A percentile compares a stretch with the other conserved stretches of the same genome.
phyloP scores from a whole-genome alignment of 2,113 vertebrate genomes.

The Melanocharis versteri region DNA sequence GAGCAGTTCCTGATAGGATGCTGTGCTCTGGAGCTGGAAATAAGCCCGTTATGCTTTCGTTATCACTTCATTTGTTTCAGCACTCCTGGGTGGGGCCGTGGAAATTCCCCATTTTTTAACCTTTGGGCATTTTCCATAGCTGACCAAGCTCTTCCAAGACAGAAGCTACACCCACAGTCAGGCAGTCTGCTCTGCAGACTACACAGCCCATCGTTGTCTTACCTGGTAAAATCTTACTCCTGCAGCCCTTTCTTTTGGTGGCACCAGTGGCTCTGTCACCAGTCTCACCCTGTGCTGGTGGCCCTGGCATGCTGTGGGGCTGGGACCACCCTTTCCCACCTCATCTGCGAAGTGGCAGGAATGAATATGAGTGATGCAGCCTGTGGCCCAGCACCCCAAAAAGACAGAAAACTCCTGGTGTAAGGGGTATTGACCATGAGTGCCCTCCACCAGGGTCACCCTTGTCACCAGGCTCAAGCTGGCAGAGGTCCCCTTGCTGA shows the following conservation, averaged over 20 bases:
- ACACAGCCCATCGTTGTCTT: neutral
- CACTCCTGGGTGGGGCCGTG: neutral
- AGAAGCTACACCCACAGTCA: neutral
- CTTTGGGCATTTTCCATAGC: neutral
- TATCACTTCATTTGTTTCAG: constrained; percentile 22
- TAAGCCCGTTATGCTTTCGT: neutral
- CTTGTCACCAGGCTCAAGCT: neutral
- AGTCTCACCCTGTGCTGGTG: neutral
- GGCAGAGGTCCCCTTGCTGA: neutral
- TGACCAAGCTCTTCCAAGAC: neutral
- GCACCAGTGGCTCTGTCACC: neutral
- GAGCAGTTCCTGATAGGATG: neutral
- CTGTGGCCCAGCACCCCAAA: neutral
- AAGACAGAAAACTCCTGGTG: neutral
- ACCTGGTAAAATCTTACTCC: neutral
- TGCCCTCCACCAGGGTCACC: neutral
- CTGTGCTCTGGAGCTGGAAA: neutral
- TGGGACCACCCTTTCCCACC: neutral
- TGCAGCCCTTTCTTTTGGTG: neutral
- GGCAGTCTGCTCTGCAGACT: neutral
- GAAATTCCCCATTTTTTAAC: constrained; percentile 7
- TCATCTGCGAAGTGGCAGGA: accelerated
- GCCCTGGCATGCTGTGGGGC: neutral
- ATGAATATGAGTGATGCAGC: neutral
- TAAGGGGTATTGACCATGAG: accelerated